A percentile compares a stretch with the other conserved stretches of the same genome.
phyloP scores from a whole-genome alignment of 2,113 vertebrate genomes.

The Coreoperca whiteheadi region DNA sequence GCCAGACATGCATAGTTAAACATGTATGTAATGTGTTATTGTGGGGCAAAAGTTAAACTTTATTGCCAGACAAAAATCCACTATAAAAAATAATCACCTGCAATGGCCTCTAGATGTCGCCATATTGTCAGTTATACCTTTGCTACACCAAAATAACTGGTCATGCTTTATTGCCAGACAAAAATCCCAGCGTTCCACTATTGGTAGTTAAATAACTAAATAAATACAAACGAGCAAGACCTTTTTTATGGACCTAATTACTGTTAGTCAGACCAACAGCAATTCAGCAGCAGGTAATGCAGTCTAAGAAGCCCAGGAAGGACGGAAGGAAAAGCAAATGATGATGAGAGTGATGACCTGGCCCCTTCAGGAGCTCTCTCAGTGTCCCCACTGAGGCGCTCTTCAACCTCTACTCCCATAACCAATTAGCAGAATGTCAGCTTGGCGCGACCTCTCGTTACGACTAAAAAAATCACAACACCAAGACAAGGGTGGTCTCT shows the following conservation, averaged over 20 bases:
- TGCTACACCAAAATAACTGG: background rate
- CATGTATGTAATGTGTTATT: background rate
- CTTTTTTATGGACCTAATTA: conserved; percentile 26
- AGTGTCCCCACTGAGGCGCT: conserved; percentile 58
- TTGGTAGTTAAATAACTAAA: background rate
- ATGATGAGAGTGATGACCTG: conserved; percentile 50
- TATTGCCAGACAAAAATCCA: background rate
- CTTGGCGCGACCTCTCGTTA: conserved; percentile 57
- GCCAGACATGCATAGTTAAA: background rate
- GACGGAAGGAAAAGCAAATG: conserved; percentile 37
- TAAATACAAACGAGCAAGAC: conserved; percentile 8
- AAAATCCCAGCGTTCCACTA: background rate
- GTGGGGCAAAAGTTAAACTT: background rate
- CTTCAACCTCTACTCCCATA: conserved; percentile 43
- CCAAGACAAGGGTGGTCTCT: conserved; percentile 52
- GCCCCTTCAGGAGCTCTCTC: conserved; percentile 56
- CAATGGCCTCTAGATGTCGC: conserved; percentile 34
- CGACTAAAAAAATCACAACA: conserved; percentile 56
- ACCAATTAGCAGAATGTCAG: conserved; percentile 81
- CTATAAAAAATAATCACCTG: background rate
- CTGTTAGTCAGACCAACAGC: background rate
- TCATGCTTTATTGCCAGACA: too few relatives aligned
- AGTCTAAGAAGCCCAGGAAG: conserved; percentile 32
- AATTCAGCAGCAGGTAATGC: conserved; percentile 14
- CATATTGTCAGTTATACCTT: conserved; percentile 5